Percentiles rank a stretch among this genome's conserved stretches.
Evolutionary conservation across 2,113 vertebrate species (phyloP).

Genomic region (Syngnathus scovelli): DNA sequence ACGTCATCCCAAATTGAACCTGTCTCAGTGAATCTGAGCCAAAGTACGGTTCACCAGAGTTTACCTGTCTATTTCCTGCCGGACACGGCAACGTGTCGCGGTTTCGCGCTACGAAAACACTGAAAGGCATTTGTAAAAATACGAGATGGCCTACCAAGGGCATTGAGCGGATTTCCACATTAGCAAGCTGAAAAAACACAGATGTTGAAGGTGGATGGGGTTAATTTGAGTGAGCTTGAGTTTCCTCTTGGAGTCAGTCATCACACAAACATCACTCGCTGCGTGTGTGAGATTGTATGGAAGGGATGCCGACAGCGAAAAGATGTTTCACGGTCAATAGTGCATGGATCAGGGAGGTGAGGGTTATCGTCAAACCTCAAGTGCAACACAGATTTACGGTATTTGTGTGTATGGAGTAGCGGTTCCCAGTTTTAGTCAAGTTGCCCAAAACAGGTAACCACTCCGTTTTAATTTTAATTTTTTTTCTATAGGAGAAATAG

Average conservation of each 20-base stretch:
- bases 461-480: neutral
- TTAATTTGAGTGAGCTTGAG: constrained; percentile 36
- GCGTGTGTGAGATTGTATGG: constrained; percentile 17
- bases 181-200: constrained; percentile 68
- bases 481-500: too few species aligned
- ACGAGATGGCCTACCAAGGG: constrained; percentile 36
- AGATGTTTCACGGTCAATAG: constrained; percentile 40
- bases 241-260: constrained; percentile 59
- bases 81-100: constrained; percentile 29
- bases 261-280: constrained; percentile 43
- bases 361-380: constrained; percentile 32
- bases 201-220: constrained; percentile 32
- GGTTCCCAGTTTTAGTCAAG: neutral
- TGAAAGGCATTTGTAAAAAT: constrained; percentile 37
- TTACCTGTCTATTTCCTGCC: constrained; percentile 61
- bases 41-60: constrained; percentile 50
- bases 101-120: constrained; percentile 48
- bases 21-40: constrained; percentile 35
- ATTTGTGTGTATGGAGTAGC: constrained; percentile 1
- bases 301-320: constrained; percentile 40
- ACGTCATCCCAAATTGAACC: constrained; percentile 27
- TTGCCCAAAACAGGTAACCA: neutral
- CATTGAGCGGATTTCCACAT: constrained; percentile 47
- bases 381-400: constrained; percentile 11
- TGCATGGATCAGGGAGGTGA: constrained; percentile 31